Evolutionary conservation across 2,888 invertebrate species (phyloP), one percentile per base, ranked within the genome.

Genomic region (Scaptomyza polygonia): DNA sequence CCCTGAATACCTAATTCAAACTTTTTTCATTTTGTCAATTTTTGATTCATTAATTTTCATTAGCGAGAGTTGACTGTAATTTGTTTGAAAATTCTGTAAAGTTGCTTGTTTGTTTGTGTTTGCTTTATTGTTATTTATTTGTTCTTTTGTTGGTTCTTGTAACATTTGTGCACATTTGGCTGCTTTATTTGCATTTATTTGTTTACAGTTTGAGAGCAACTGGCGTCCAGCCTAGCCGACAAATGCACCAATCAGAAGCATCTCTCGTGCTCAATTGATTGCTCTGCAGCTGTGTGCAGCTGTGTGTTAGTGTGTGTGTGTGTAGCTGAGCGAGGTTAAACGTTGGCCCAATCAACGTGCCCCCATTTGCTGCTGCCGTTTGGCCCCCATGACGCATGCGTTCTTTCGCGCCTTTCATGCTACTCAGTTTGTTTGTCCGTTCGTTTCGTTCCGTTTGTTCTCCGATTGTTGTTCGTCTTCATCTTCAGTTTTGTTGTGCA

Each of bases 291-390:
- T 32, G 48, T 48, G 9, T 49, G 80, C 57, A 62, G 43, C 51
- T 45, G 81, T 39, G 36, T 39, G 16, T 39, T 4, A 7, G 5
- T 9, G 39, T 39, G 39, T 39, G 39, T 39, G 16, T 39, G 16
- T 39, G 39, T 16, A 32, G 40, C 54, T 47, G 63, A 53, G 74
- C 52, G 77, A 65, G 82, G 82, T 83, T 83, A 83, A 83, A 79
- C 74, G 86, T 61, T 79, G 88, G 86, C 74, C 82, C 82, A 83
- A 83, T 83, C 82, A 83, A 82, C 86, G 79, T 83, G 86, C 87
- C 87, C 79, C 86, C 87, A 87, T 68, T 85, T 76, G 86, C 64
- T 76, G 77, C 34, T 40, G 27, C 44, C 52, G 27, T 25, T 72
- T 59, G 45, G 51, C 71, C 56, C 61, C 71, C 78, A 80, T 81